Base-by-base conservation (phyloP, 2,888 invertebrate species). In the Drosophila meridiana region DNA sequence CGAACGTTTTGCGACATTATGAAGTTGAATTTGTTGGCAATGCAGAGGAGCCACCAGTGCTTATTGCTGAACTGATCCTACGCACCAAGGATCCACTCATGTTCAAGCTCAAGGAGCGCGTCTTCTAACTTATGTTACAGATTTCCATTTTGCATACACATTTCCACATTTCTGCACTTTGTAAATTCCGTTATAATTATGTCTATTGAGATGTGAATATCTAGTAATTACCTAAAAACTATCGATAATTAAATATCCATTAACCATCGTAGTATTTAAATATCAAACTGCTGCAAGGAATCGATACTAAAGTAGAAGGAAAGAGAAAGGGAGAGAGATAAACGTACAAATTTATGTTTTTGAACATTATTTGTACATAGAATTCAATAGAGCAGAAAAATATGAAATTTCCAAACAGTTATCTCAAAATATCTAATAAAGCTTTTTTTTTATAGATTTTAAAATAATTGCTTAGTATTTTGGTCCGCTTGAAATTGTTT, bases 1-100 rank as follows among this genome's bases (percentile, higher is more conserved):
- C 91, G 0, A 93, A 93, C 83, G 89, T 93, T 2, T 69, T 93
- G 57, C 81, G 92, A 11, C 83, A 92, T 69, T 93, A 87, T 58
- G 89, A 91, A 62, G 66, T 93, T 3, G 89, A 90, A 26, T 91
- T 89, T 78, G 85, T 84, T 0, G 87, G 87, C 9, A 76, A 90
- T 32, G 59, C 73, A 13, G 48, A 71, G 0, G 87, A 91, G 56
- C 90, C 91, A 28, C 90, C 91, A 3, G 63, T 88, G 14, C 80
- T 93, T 4, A 87, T 92, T 63, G 92, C 90, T 6, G 93, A 93
- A 69, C 78, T 93, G 7, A 91, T 93, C 13, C 71, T 93, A 48
- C 90, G 91, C 63, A 90, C 93, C 20, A 91, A 84, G 57, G 93
- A 93, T 82, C 92, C 92, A 1, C 69, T 93, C 3, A 88, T 91